Percentiles rank a stretch among this genome's conserved stretches.
These are phyloP conservation scores for Phengaris arion DNA, from an alignment of 2,888 invertebrate genomes.

Conservation along the genomic window DNA sequence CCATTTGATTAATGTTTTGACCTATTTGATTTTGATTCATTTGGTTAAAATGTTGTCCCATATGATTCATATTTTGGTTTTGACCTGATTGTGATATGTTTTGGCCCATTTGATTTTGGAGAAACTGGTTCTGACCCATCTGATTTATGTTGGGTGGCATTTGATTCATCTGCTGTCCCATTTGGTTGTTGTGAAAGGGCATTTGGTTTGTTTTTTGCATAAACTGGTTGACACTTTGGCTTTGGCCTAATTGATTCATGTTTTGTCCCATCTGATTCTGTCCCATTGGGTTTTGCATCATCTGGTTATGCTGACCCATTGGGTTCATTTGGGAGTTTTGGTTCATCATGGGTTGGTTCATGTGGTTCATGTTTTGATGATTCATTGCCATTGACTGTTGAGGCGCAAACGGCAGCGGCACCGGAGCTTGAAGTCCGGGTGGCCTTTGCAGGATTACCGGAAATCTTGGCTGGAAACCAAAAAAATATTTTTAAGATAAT, in stretches of 20 bases:
- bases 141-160: conserved; percentile 43
- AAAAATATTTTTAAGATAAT: background rate
- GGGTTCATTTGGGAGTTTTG: conserved; percentile 49
- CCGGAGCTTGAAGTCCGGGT: conserved; percentile 66
- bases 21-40: conserved; percentile 50
- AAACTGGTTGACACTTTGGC: conserved; percentile 44
- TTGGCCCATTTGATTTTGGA: conserved; percentile 47
- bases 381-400: conserved; percentile 55
- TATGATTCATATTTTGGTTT: conserved; percentile 41
- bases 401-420: conserved; percentile 65
- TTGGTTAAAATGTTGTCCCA: conserved; percentile 49
- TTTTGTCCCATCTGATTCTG: conserved; percentile 51
- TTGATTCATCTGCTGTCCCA: conserved; percentile 47
- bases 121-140: conserved; percentile 46
- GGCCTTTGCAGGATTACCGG: conserved; percentile 71
- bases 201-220: conserved; percentile 46
- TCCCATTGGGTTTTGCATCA: conserved; percentile 45
- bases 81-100: conserved; percentile 44
- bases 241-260: conserved; percentile 46
- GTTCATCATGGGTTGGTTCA: conserved; percentile 50
- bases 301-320: conserved; percentile 43
- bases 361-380: conserved; percentile 47
- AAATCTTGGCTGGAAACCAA: conserved; percentile 60
- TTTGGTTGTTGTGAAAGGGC: conserved; percentile 50
- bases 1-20: conserved; percentile 47